Percentiles rank a stretch among this genome's conserved stretches.
phyloP scores from a whole-genome alignment of 2,888 invertebrate genomes.

The Trachelus tabidus region DNA sequence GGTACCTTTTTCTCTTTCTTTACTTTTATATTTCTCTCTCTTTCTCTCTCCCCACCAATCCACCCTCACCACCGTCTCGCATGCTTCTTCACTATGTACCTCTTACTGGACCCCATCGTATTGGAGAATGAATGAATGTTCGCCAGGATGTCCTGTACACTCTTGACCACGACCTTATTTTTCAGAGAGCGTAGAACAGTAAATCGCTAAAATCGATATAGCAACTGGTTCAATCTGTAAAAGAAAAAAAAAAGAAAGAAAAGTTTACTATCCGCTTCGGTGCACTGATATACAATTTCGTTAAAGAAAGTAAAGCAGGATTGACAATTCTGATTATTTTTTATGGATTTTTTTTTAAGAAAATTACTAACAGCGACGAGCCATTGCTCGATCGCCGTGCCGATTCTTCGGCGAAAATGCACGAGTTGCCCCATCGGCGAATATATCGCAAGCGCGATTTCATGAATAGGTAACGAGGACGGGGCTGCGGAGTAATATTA shows the following conservation, averaged over 20 bases:
- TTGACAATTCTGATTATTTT: background rate
- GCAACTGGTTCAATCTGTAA: background rate
- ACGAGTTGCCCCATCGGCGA: background rate
- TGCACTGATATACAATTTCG: background rate
- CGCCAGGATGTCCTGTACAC: background rate
- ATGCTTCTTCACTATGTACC: background rate
- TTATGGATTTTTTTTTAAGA: background rate
- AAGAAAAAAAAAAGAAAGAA: background rate
- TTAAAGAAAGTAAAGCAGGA: background rate
- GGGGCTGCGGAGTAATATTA: constrained; percentile 7
- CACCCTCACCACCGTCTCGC: background rate
- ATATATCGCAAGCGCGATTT: constrained; percentile 17
- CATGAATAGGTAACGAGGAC: constrained; percentile 17
- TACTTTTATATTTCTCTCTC: background rate
- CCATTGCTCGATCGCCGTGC: background rate
- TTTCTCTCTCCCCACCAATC: background rate
- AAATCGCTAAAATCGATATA: background rate
- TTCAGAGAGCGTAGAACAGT: background rate
- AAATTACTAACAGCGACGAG: background rate
- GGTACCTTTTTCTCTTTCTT: constrained; percentile 4
- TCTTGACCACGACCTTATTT: background rate
- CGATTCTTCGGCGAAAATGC: background rate
- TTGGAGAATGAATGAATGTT: background rate
- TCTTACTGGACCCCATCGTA: background rate
- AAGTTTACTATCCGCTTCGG: background rate